Evolutionary conservation across 2,113 vertebrate genomes (phyloP).

Genomic region (Puffinus mauretanicus): DNA sequence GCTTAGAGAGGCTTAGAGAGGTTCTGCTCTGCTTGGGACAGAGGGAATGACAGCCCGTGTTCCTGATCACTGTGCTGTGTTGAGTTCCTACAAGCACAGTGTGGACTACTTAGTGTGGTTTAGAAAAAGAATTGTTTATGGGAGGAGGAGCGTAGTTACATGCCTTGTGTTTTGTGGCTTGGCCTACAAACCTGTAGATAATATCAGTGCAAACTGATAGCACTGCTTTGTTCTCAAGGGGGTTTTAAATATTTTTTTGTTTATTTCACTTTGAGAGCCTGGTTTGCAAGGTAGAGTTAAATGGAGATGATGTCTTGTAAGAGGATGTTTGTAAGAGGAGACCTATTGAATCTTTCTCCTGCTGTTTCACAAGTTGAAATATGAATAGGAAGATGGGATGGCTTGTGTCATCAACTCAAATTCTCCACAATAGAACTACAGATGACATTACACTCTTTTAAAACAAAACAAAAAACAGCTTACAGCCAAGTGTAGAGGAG

Average conservation of each 20-base stretch:
- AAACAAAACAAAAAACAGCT: background rate
- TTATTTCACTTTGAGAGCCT: background rate
- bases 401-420: background rate
- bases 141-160: background rate
- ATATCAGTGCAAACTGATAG: background rate
- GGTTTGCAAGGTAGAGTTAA: background rate
- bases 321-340: background rate
- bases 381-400: background rate
- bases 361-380: background rate
- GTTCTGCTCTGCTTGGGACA: background rate
- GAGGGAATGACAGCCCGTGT: background rate
- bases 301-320: background rate
- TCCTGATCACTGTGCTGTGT: rapidly evolving
- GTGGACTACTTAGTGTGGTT: background rate
- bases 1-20: too few relatives aligned
- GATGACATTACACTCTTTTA: background rate
- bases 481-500: background rate
- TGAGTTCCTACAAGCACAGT: background rate
- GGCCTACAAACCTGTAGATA: background rate
- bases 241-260: background rate
- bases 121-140: background rate
- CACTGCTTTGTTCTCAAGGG: background rate
- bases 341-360: background rate
- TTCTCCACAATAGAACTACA: background rate
- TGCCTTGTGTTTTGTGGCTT: background rate